These are phyloP conservation scores for Pseudomyrmex pallidus DNA, from an alignment of 1,140 invertebrate genomes.

Conservation along the genomic window DNA sequence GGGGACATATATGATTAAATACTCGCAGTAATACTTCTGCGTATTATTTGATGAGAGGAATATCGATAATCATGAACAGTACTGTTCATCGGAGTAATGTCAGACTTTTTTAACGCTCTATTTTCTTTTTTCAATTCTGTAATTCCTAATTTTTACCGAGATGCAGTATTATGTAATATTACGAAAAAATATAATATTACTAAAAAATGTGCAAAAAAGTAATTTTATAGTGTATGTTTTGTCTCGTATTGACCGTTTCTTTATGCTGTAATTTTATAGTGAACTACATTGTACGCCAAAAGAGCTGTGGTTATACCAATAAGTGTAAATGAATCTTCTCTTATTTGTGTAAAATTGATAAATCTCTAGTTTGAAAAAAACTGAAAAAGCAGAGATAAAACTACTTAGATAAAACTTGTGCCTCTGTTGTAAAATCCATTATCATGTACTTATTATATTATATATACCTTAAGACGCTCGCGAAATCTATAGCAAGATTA, in stretches of 20 bases:
- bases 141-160: slow-evolving; percentile 27
- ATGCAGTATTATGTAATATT: neutral
- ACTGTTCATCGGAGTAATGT: slow-evolving; percentile 4
- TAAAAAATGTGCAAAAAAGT: slow-evolving; percentile 5
- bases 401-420: neutral
- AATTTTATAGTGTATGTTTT: slow-evolving; percentile 25
- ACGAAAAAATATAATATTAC: too few species aligned
- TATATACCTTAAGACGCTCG: neutral
- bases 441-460: too few species aligned
- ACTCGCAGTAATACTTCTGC: slow-evolving; percentile 45
- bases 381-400: neutral
- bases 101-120: neutral
- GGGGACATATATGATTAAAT: slow-evolving; percentile 39
- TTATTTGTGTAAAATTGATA: too few species aligned
- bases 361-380: neutral
- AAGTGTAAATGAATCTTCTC: neutral
- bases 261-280: slow-evolving; percentile 25
- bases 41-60: slow-evolving; percentile 25
- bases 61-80: slow-evolving; percentile 8
- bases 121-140: slow-evolving; percentile 3
- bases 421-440: slow-evolving; percentile 21
- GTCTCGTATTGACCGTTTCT: too few species aligned
- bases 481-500: slow-evolving; percentile 60
- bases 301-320: neutral
- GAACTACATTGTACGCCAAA: neutral